Conservation (phyloP, 2,797 vertebrate species). For the Naso thynnoides region DNA sequence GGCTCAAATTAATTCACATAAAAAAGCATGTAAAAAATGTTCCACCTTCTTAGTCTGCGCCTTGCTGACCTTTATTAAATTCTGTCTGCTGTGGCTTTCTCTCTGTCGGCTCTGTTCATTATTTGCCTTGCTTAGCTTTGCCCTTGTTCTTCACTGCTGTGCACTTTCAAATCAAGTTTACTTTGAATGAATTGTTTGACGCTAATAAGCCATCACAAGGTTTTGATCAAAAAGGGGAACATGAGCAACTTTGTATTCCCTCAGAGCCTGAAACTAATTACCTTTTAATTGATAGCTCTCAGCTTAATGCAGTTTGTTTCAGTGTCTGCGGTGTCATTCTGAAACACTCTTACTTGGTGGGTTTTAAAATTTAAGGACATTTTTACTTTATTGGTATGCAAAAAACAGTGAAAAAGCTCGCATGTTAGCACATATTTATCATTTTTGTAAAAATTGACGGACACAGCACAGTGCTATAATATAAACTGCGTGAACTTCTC, state of each 20-base stretch:
- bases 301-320: constrained; percentile 39
- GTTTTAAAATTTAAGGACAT: constrained; percentile 1
- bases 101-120: constrained; percentile 43
- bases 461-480: neutral
- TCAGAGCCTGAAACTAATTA: constrained; percentile 44
- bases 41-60: constrained; percentile 29
- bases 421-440: neutral
- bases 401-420: neutral
- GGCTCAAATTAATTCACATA: constrained; percentile 56
- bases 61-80: constrained; percentile 71
- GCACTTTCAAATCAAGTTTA: constrained; percentile 51
- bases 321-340: constrained; percentile 13
- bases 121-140: constrained; percentile 47
- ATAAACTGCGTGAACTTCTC: too few species aligned
- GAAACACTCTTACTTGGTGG: neutral
- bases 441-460: neutral
- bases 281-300: constrained; percentile 56
- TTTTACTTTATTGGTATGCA: neutral
- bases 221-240: constrained; percentile 48
- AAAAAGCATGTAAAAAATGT: constrained; percentile 55
- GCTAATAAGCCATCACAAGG: constrained; percentile 50
- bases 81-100: constrained; percentile 32
- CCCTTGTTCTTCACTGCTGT: constrained; percentile 35
- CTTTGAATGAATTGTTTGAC: constrained; percentile 49
- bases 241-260: constrained; percentile 38